Evolutionary conservation across 2,113 vertebrate genomes (phyloP).

Genomic region (Daphoenositta chrysoptera): DNA sequence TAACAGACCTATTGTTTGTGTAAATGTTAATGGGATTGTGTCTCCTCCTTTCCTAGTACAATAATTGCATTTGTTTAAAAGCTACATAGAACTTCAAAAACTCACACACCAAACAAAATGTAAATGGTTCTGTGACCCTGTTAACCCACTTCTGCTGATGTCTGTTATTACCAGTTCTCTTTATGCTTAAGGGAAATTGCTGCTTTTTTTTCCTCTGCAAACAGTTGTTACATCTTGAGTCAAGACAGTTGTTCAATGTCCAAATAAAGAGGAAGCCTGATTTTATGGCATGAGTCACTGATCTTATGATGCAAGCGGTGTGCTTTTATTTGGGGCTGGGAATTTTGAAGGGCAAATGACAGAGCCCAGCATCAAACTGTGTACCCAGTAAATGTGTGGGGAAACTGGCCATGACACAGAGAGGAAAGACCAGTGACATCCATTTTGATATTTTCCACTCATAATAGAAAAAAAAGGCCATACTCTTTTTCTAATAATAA

Average conservation of each 20-base stretch:
- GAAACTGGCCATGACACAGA: not conserved
- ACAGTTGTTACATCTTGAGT: slow-evolving; percentile 24
- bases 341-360: not conserved
- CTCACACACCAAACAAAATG: not conserved
- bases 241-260: slow-evolving; percentile 2
- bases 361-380: not conserved
- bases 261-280: slow-evolving; percentile 38
- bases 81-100: not conserved
- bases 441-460: not conserved
- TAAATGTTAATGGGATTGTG: not conserved
- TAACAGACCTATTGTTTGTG: not conserved
- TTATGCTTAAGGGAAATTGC: not conserved
- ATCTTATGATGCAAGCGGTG: not conserved
- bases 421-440: not conserved
- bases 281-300: slow-evolving; percentile 1
- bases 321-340: not conserved
- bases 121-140: not conserved
- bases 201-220: not conserved
- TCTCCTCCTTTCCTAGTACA: not conserved
- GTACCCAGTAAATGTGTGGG: not conserved
- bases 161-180: not conserved
- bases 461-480: not conserved
- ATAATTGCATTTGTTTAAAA: not conserved
- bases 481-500: not conserved
- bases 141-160: not conserved